Conservation (phyloP, 2,113 vertebrate genomes). For the Oxyura jamaicensis region DNA sequence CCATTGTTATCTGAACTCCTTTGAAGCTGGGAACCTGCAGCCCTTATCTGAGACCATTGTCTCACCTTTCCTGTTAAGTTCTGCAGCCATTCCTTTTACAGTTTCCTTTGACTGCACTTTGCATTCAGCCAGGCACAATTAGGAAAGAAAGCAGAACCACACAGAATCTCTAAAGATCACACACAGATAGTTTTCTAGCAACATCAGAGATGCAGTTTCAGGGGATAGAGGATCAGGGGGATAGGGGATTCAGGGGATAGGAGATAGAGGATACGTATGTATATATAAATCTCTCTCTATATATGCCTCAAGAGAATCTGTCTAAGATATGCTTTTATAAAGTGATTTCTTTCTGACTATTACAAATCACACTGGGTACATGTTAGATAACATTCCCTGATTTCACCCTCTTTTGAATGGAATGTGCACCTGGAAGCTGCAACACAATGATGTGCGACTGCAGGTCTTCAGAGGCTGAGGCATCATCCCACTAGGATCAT, state of each 20-base stretch:
- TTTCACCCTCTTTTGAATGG: not conserved
- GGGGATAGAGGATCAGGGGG: not conserved
- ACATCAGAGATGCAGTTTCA: not conserved
- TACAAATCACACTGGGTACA: not conserved
- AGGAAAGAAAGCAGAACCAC: not conserved
- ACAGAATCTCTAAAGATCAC: not conserved
- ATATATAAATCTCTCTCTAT: not conserved
- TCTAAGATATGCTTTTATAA: not conserved
- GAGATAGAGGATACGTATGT: too few relatives aligned
- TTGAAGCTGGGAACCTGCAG: slow-evolving; percentile 43
- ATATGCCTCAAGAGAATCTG: not conserved
- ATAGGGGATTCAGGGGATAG: too few relatives aligned
- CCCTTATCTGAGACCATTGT: slow-evolving; percentile 45
- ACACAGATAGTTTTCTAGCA: not conserved
- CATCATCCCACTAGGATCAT: not conserved
- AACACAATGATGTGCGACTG: not conserved
- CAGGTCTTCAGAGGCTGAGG: not conserved
- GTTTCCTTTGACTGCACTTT: not conserved
- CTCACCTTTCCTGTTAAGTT: slow-evolving; percentile 54
- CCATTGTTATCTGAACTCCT: slow-evolving; percentile 35
- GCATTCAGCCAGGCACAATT: not conserved
- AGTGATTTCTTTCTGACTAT: not conserved
- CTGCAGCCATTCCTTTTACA: slow-evolving; percentile 22
- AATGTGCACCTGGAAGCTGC: not conserved
- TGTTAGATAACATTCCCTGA: not conserved